These are phyloP conservation scores for Arvicanthis niloticus DNA, from an alignment of 2,113 vertebrate species.

Conservation along the genomic window DNA sequence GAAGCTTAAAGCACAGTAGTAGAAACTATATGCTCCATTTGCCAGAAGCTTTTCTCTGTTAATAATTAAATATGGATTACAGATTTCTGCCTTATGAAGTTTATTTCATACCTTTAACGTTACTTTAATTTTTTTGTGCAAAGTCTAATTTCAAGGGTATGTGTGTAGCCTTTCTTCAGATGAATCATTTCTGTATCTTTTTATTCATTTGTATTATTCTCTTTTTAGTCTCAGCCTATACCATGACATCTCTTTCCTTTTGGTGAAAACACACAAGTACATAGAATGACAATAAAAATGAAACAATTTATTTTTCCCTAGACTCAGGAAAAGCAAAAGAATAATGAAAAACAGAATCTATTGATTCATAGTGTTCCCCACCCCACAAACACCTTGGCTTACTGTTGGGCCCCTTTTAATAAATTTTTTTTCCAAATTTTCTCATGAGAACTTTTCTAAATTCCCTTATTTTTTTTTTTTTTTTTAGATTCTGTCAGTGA, in stretches of 20 bases:
- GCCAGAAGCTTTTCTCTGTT: neutral
- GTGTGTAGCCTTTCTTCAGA: neutral
- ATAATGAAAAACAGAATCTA: neutral
- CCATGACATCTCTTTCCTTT: neutral
- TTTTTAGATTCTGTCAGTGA: conserved; percentile 11
- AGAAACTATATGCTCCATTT: neutral
- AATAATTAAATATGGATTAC: neutral
- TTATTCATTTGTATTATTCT: conserved; percentile 16
- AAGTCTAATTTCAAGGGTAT: neutral
- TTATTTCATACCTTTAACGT: neutral
- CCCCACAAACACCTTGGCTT: conserved; percentile 24
- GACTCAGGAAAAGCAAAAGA: neutral
- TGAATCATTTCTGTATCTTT: neutral
- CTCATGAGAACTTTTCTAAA: conserved; percentile 23
- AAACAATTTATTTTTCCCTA: neutral
- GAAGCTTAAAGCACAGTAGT: no score
- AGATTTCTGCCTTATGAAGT: neutral
- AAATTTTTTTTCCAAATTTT: conserved; percentile 33
- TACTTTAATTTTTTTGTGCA: conserved; percentile 23
- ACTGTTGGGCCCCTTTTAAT: conserved; percentile 37
- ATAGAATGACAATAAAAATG: neutral
- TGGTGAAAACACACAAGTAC: neutral
- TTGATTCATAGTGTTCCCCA: neutral
- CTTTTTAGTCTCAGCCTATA: neutral
- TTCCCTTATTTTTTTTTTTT: conserved; percentile 41